A percentile compares a stretch with the other conserved stretches of the same genome.
Conservation (phyloP, 2,888 invertebrate genomes). For the Morinoia aosen region DNA sequence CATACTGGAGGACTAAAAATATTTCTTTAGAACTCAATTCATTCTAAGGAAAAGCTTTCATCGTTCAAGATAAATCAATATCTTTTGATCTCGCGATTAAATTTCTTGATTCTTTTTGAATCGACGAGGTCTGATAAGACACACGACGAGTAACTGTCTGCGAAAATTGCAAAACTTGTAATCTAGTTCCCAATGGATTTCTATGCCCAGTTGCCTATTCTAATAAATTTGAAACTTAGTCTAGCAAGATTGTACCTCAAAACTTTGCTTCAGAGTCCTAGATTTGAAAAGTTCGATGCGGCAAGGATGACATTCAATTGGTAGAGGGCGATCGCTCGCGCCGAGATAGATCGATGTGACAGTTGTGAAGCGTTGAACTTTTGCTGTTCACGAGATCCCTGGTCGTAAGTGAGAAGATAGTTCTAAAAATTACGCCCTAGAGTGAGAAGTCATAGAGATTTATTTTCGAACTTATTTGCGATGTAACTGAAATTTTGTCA, state of each 20-base stretch:
- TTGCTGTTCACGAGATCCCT: not conserved
- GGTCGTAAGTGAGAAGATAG: not conserved
- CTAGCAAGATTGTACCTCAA: conserved; percentile 23
- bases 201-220: conserved; percentile 40
- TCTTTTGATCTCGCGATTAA: not conserved
- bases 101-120: not conserved
- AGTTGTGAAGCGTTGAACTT: conserved; percentile 1
- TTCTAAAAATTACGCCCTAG: not conserved
- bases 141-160: conserved; percentile 6
- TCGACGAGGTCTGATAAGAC: not conserved
- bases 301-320: conserved; percentile 28
- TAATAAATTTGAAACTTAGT: conserved; percentile 36
- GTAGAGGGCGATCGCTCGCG: not conserved
- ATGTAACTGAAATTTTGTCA: not conserved
- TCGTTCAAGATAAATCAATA: not conserved
- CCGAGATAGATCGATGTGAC: not conserved
- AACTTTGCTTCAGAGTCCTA: not conserved
- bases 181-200: conserved; percentile 9
- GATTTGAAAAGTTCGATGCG: conserved; percentile 22
- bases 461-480: not conserved
- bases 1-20: not conserved
- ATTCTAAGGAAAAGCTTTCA: not conserved
- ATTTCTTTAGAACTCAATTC: not conserved
- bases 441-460: not conserved
- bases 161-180: conserved; percentile 32